Conservation (phyloP, 2,888 invertebrate species). For the Arge pagana region DNA sequence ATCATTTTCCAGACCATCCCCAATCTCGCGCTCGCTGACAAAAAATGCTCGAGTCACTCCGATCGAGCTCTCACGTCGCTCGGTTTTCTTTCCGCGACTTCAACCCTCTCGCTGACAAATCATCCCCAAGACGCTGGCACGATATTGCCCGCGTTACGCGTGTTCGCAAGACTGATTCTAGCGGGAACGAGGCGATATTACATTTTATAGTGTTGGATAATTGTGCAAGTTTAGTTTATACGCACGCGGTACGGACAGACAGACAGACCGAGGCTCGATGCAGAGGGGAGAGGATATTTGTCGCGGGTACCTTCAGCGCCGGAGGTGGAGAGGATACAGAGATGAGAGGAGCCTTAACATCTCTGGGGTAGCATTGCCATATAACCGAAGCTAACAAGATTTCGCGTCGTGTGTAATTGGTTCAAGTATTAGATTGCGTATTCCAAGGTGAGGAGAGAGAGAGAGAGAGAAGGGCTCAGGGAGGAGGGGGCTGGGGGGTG, state of each 20-base stretch:
- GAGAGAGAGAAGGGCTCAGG: too few species aligned
- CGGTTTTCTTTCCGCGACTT: too few species aligned
- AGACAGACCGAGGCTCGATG: neutral
- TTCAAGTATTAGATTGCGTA: constrained; percentile 59
- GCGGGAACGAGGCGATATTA: constrained; percentile 48
- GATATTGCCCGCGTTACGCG: too few species aligned
- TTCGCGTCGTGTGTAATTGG: constrained; percentile 59
- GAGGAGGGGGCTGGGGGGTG: constrained; percentile 33
- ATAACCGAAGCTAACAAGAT: constrained; percentile 59
- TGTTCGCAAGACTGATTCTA: neutral
- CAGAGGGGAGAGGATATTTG: neutral
- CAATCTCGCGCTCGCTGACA: too few species aligned
- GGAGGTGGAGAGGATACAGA: neutral
- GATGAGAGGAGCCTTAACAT: constrained; percentile 31
- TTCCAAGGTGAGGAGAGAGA: constrained; percentile 39
- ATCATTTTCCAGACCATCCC: too few species aligned
- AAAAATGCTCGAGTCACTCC: too few species aligned
- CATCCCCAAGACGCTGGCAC: too few species aligned
- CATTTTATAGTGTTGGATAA: constrained; percentile 58
- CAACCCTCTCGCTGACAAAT: too few species aligned
- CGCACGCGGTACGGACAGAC: neutral
- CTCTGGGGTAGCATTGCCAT: constrained; percentile 34
- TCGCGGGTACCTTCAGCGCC: neutral
- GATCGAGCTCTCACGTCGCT: too few species aligned
- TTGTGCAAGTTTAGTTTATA: constrained; percentile 53